Conservation (phyloP, 2,888 invertebrate genomes). For the Tenthredo distinguenda region DNA sequence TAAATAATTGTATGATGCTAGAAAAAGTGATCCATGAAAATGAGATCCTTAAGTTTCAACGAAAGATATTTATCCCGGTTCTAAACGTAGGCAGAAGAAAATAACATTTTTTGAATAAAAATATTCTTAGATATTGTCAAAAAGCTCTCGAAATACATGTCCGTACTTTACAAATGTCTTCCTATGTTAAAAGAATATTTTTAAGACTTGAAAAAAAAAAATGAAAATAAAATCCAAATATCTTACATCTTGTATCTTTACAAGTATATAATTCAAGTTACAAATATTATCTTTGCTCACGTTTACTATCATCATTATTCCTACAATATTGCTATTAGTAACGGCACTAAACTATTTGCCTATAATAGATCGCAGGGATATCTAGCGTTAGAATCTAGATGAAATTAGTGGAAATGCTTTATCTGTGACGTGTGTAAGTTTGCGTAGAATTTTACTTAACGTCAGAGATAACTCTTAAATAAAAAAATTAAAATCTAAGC, state of each 20-base stretch:
- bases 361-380: background rate
- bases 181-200: background rate
- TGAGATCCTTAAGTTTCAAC: background rate
- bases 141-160: background rate
- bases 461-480: background rate
- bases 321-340: constrained; percentile 18
- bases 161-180: constrained; percentile 12
- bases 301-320: background rate
- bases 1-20: background rate
- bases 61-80: background rate
- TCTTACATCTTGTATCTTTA: background rate
- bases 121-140: background rate
- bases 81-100: background rate
- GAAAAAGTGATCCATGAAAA: background rate
- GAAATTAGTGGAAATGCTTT: background rate
- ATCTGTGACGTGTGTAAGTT: background rate
- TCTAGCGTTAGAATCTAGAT: background rate
- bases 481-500: background rate
- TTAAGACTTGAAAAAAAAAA: background rate
- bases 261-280: background rate
- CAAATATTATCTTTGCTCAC: background rate
- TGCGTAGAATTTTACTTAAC: background rate
- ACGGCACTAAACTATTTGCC: constrained; percentile 24
- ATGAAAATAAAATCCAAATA: background rate
- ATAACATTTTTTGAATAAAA: background rate